phyloP scores from a whole-genome alignment of 2,113 vertebrate species.

The Phoxinus phoxinus region DNA sequence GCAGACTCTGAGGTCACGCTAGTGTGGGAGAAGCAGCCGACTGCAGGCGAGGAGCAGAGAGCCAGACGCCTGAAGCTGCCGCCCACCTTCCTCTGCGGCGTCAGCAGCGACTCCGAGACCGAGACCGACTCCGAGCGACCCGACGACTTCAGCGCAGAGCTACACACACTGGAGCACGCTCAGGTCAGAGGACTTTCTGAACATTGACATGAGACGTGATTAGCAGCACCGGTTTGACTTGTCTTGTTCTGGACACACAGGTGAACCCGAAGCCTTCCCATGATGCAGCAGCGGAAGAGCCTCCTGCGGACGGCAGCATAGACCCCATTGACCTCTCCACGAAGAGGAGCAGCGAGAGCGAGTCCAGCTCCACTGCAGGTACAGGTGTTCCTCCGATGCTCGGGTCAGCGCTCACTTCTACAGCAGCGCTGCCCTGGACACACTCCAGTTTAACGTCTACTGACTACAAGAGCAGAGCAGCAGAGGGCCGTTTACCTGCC shows the following conservation, averaged over 20 bases:
- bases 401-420: too few relatives aligned
- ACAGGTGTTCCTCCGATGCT: too few relatives aligned
- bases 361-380: too few relatives aligned
- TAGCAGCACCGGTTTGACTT: too few relatives aligned
- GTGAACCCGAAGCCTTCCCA: constrained; percentile 23
- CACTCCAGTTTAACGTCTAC: too few relatives aligned
- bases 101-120: constrained; percentile 79
- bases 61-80: constrained; percentile 82
- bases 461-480: too few relatives aligned
- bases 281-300: constrained; percentile 13
- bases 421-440: too few relatives aligned
- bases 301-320: constrained; percentile 51
- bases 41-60: constrained; percentile 81
- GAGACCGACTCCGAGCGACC: constrained; percentile 79
- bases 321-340: constrained; percentile 88
- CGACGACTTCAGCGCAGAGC: constrained; percentile 83
- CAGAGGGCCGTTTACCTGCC: too few relatives aligned
- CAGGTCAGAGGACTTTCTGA: constrained; percentile 71
- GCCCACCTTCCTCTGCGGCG: constrained; percentile 82
- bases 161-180: constrained; percentile 75
- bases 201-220: too few relatives aligned
- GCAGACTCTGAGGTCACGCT: constrained; percentile 77
- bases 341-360: constrained; percentile 67
- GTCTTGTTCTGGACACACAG: too few relatives aligned
- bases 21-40: constrained; percentile 85